Evolutionary conservation across 1,140 invertebrate species (phyloP), one percentile per base, ranked within the genome.

Genomic region (Agrypnia vestita): DNA sequence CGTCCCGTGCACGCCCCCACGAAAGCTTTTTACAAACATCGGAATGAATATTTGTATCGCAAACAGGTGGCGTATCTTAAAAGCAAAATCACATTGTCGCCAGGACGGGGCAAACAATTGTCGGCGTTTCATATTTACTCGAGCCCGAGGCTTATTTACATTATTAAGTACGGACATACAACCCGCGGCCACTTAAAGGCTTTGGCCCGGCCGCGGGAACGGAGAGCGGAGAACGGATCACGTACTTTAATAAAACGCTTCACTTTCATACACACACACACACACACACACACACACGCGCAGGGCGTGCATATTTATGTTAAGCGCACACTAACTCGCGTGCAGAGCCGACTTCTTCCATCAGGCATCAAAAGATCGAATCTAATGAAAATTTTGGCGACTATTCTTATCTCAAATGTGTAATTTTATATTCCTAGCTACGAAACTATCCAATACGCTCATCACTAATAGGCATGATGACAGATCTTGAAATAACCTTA

Each of bases 31-130:
- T 47, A 55, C 53, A 11, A 46, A 72, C 43, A 78, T 55, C 55
- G 74, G 46, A 69, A 71, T 59, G 78, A 80, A 82, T 82, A 82
- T 82, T 82, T 82, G 72, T 82, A 82, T 80, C 81, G 81, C 73
- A 78, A 82, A 82, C 78, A 82, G 56, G 80, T 78, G 81, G 75
- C 79, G 80, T 82, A 78, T 80, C 81, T 80, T 82, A 82, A 82
- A 82, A 82, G 81, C 78, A 82, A 82, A 82, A 82, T 82, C 81
- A 80, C 78, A 82, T 82, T 82, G 81, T 82, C 81, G 74, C 81
- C 73, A 75, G 78, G 76, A 49, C 51, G 19, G 59, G 78, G 76
- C 81, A 82, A 82, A 82, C 81, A 82, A 72, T 73, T 75, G 78
- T 75, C 79, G 78, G 55, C 78, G 67, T 79, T 76, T 56, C 78